A percentile compares a stretch with the other conserved stretches of the same genome.
Evolutionary conservation across 1,140 invertebrate genomes (phyloP).

Genomic region (Wasmannia auropunctata): DNA sequence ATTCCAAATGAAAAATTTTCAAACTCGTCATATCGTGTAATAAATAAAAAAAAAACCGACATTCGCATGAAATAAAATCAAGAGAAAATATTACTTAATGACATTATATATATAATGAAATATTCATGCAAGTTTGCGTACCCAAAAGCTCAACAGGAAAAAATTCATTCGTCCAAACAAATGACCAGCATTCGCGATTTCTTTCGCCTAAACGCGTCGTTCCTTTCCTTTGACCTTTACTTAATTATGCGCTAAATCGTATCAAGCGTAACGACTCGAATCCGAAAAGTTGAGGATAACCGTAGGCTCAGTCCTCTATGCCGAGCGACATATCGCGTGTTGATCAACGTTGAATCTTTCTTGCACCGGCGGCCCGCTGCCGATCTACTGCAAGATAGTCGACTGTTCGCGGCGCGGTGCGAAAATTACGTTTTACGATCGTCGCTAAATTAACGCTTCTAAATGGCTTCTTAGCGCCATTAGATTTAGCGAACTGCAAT

Average conservation of each 20-base stretch:
- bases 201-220: not conserved
- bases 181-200: not conserved
- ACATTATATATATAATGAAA: not conserved
- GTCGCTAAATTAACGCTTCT: slow-evolving; percentile 18
- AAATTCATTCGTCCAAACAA: not conserved
- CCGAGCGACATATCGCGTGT: not conserved
- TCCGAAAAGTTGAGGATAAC: not conserved
- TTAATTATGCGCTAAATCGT: not conserved
- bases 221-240: not conserved
- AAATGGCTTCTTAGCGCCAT: not conserved
- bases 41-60: not conserved
- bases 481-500: slow-evolving; percentile 6
- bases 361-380: not conserved
- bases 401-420: not conserved
- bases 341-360: not conserved
- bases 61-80: not conserved
- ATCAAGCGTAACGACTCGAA: not conserved
- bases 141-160: not conserved
- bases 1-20: not conserved
- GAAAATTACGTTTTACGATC: slow-evolving; percentile 22
- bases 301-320: not conserved
- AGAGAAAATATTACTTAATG: not conserved
- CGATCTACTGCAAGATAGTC: slow-evolving; percentile 12
- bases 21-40: not conserved
- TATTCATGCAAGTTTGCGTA: not conserved